These are phyloP conservation scores for Cataglyphis albicans DNA, from an alignment of 2,888 invertebrate genomes.

Conservation along the genomic window DNA sequence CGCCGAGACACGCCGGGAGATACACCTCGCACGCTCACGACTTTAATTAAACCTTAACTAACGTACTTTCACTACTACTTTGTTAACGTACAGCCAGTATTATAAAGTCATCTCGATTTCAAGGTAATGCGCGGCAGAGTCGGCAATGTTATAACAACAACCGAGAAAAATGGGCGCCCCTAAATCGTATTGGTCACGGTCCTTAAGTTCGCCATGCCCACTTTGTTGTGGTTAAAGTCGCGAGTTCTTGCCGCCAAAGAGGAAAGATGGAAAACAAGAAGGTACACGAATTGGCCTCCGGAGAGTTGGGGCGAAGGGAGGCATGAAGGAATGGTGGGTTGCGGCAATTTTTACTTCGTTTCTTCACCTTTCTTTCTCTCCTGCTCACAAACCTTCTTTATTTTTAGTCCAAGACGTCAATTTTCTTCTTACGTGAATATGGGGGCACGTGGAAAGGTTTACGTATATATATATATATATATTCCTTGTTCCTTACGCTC, in stretches of 20 bases:
- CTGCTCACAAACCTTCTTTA: slow-evolving; percentile 29
- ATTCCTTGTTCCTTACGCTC: slow-evolving; percentile 64
- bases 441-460: slow-evolving; percentile 67
- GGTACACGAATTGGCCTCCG: slow-evolving; percentile 11
- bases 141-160: slow-evolving; percentile 52
- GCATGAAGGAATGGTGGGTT: slow-evolving; percentile 54
- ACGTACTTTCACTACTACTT: slow-evolving; percentile 47
- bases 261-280: slow-evolving; percentile 44
- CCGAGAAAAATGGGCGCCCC: slow-evolving; percentile 72
- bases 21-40: slow-evolving; percentile 45
- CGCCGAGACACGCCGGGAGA: slow-evolving; percentile 14
- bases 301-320: background rate
- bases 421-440: slow-evolving; percentile 75
- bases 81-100: slow-evolving; percentile 46
- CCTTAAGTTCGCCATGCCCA: slow-evolving; percentile 79
- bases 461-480: slow-evolving; percentile 60
- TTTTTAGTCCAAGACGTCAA: slow-evolving; percentile 69
- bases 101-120: slow-evolving; percentile 60
- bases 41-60: slow-evolving; percentile 61
- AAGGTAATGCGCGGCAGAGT: slow-evolving; percentile 40
- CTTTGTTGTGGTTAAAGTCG: slow-evolving; percentile 80
- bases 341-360: slow-evolving; percentile 31
- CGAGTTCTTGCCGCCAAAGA: slow-evolving; percentile 68
- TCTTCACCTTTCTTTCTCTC: slow-evolving; percentile 22
- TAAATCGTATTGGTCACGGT: slow-evolving; percentile 81